Base-by-base conservation (phyloP, 2,113 vertebrate species). In the Oncorhynchus kisutch region DNA sequence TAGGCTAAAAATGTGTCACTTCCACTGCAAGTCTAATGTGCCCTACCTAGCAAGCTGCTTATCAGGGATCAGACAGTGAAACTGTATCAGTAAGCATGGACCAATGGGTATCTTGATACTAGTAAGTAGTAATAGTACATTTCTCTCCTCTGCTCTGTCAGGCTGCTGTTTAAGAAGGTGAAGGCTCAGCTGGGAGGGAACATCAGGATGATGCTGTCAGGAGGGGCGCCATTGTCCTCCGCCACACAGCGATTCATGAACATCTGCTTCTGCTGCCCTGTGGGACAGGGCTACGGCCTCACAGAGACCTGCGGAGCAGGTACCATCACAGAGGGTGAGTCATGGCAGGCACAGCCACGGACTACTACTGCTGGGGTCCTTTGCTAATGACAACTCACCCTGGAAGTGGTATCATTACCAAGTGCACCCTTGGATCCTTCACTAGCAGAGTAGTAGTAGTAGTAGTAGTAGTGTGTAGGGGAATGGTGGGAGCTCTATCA, bases 181-280 rank as follows among this genome's bases (percentile, higher is more conserved):
- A 96, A 95, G 84, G 93, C 94, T 0, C 87, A 99, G 12, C 90
- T 99, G 70, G 98, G 98, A 24, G 98, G 97, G 1, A 94, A 92
- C 2, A 85, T 99, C 62, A 94, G 97, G 1, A 95, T 97, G 95
- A 99, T 99, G 96, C 81, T 99, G 67, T 96, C 95, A 1, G 98
- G 98, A 6, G 98, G 97, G 14, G 97, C 98, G 0, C 98, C 98
- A 0, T 92, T 99, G 64, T 99, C 97, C 0, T 80, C 97, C 0
- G 95, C 94, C 0, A 99, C 97, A 16, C 97, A 99, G 48, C 90
- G 96, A 16, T 99, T 99, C 82, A 99, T 99, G 95, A 99, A 99
- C 64, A 94, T 99, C 67, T 99, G 98, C 70, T 99, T 99, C 90
- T 98, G 97, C 79, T 99, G 98, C 64, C 97, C 98, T 0, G 92